Evolutionary conservation across 2,113 vertebrate species (phyloP).

Genomic region (Scortum barcoo): DNA sequence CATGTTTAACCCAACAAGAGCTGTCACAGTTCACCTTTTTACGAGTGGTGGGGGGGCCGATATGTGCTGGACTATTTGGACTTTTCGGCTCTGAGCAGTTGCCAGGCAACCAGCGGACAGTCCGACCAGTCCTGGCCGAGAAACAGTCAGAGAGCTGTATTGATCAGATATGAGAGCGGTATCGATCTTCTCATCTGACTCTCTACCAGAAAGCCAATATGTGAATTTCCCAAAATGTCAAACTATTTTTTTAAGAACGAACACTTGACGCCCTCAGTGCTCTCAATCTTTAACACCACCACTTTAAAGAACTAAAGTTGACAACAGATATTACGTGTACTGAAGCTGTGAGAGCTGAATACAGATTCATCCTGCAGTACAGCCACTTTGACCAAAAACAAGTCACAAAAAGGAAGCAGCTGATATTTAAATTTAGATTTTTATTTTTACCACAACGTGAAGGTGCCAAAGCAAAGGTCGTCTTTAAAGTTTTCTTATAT

Average conservation of each 20-base stretch:
- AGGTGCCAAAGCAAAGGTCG: too few relatives aligned
- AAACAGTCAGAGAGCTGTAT: background rate
- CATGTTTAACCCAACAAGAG: background rate
- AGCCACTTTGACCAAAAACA: background rate
- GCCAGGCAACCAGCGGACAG: slow-evolving; percentile 3
- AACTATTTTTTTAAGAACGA: too few relatives aligned
- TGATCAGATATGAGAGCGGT: slow-evolving; percentile 14
- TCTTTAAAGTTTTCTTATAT: background rate
- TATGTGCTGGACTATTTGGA: background rate
- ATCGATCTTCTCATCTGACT: background rate
- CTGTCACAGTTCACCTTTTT: background rate
- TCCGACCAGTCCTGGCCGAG: background rate
- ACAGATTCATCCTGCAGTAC: background rate
- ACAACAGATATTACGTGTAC: background rate
- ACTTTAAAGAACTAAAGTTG: background rate
- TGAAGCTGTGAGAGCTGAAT: background rate
- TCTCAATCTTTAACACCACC: background rate
- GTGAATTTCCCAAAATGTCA: background rate
- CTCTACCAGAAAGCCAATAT: background rate
- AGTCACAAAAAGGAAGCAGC: background rate
- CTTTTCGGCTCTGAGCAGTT: background rate
- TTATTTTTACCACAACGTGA: background rate
- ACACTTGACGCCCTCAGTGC: background rate
- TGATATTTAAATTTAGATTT: too few relatives aligned
- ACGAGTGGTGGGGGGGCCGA: background rate